Conservation (phyloP, 2,888 invertebrate species). For the Baronia brevicornis region DNA sequence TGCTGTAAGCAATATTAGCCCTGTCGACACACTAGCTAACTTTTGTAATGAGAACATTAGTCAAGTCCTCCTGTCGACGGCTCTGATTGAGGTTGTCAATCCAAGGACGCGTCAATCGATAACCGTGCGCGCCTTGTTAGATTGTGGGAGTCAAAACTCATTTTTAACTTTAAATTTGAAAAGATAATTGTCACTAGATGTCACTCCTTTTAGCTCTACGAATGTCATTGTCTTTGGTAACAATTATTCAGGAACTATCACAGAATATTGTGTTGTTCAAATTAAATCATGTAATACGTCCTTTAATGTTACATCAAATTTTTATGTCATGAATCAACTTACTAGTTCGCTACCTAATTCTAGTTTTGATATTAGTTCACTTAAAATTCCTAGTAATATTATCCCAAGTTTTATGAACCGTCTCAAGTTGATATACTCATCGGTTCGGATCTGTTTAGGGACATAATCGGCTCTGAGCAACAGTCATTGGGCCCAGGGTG, state of each 20-base stretch:
- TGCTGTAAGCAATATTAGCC: background rate
- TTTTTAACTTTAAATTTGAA: slow-evolving; percentile 10
- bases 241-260: slow-evolving; percentile 10
- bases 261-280: slow-evolving; percentile 16
- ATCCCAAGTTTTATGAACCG: slow-evolving; percentile 16
- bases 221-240: slow-evolving; percentile 21
- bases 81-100: slow-evolving; percentile 16
- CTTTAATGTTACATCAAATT: slow-evolving; percentile 9
- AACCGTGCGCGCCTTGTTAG: slow-evolving; percentile 13
- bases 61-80: slow-evolving; percentile 16
- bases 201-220: slow-evolving; percentile 7
- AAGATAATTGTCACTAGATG: slow-evolving; percentile 10
- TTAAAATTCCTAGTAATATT: slow-evolving; percentile 17
- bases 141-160: slow-evolving; percentile 16
- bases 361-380: slow-evolving; percentile 4
- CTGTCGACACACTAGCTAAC: background rate
- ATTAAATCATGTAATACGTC: slow-evolving; percentile 13
- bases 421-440: slow-evolving; percentile 18
- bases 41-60: background rate
- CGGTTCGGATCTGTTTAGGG: slow-evolving; percentile 19
- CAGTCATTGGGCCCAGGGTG: slow-evolving; percentile 3
- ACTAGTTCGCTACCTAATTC: slow-evolving; percentile 18
- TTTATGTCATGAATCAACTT: slow-evolving; percentile 15
- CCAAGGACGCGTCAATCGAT: slow-evolving; percentile 12
- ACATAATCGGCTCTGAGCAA: slow-evolving; percentile 9